Evolutionary conservation across 2,797 vertebrate species (phyloP).

Genomic region (Lycodopsis pacificus): DNA sequence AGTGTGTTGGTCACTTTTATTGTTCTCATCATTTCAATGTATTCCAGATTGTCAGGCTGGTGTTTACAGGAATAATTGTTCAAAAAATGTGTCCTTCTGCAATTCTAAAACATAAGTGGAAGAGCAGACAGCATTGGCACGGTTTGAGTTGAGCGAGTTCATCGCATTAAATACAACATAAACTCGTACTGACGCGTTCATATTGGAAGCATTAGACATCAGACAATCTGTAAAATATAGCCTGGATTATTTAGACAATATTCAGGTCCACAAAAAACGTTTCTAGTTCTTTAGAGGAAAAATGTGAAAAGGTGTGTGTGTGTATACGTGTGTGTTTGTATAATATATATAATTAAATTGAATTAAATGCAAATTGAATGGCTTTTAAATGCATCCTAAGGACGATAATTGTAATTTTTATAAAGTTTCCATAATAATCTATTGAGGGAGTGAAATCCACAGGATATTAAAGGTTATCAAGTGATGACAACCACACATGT

Average conservation of each 20-base stretch:
- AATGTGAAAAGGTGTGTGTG: background rate
- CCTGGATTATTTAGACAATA: background rate
- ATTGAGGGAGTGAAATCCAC: background rate
- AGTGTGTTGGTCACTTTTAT: background rate
- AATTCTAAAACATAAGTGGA: constrained; percentile 8
- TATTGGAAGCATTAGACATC: background rate
- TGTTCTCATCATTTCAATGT: background rate
- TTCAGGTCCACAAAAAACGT: background rate
- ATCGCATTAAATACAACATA: background rate
- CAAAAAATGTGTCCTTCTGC: background rate
- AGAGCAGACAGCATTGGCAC: background rate
- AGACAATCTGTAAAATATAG: background rate
- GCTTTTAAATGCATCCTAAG: background rate
- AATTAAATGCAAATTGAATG: background rate
- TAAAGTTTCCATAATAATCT: constrained; percentile 16
- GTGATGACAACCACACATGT: background rate
- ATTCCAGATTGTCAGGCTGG: background rate
- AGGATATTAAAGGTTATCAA: background rate
- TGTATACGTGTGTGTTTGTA: background rate
- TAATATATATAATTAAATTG: background rate
- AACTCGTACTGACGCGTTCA: background rate
- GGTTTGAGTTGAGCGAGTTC: background rate
- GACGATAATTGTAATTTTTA: background rate
- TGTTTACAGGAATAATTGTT: background rate
- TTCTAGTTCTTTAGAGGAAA: background rate